Base-by-base conservation (phyloP, 2,113 vertebrate genomes). In the Hypomesus transpacificus region DNA sequence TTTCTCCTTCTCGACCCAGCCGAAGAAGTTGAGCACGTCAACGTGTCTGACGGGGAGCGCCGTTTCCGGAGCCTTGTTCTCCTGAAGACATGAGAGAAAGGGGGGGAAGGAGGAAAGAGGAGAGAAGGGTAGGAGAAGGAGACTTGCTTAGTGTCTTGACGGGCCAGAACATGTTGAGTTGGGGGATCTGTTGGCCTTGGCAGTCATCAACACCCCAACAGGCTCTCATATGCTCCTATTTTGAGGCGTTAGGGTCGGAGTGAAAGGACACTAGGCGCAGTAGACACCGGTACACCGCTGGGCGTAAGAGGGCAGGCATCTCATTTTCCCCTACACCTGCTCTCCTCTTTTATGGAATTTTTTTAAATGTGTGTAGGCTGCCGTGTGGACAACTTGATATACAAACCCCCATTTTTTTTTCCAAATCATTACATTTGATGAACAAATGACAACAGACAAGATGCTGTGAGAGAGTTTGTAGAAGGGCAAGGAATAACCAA, bases 21-120 rank as follows among this genome's bases (percentile, higher is more conserved):
- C 91, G 80, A 88, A 91, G 78, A 80, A 86, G 57, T 84, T 85
- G 3, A 91, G 82, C 34, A 87, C 82, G 3, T 91, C 85, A 3
- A 86, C 79, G 13, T 56, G 21, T 6, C 52, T 60, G 52, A 75
- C 59, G 17, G 3, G 50, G 51, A 26, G 69, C 54, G 56, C 53
- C 24, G 70, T 69, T 1, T 26, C 65, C 9, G 52, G 31, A 73
- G 66, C 4, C 53, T 61, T 68, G n/a, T 64, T 74, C 14, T 75
- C 70, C 87, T 89, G 59, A 28, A 2, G 14, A 5, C 60, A 28
- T 22, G 14, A 62, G 14, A 31, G 24, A 62, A 1, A 18, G 60
- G 57, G 18, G 21, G 75, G 51, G 51, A 46, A 1, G 21, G 14
- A 61, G 39, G 60, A 9, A 4, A 7, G 28, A 31, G 24, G 16